Base-by-base conservation (phyloP, 2,113 vertebrate genomes). In the Misgurnus mizolepis region DNA sequence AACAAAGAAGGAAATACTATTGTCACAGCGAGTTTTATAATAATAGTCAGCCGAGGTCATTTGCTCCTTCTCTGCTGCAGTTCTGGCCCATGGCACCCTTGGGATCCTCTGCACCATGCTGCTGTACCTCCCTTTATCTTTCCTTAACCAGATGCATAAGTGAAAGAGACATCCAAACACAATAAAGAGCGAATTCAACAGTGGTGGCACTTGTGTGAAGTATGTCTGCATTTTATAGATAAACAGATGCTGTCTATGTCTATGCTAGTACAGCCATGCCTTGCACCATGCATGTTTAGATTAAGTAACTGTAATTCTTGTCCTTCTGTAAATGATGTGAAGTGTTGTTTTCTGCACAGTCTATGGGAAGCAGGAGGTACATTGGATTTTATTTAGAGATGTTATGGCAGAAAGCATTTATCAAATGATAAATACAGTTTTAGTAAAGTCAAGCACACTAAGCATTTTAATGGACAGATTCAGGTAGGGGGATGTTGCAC, bases 51-150 rank as follows among this genome's bases (percentile, higher is more conserved):
- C 62, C 22, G n/a, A 34, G 27, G 27, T 34, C 7, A 22, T 55
- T 47, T 69, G 50, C 61, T 70, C 68, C 17, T 12, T 50, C 55
- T 39, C 17, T 80, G 73, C 78, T 8, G 58, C 67, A 56, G 61
- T 15, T 49, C 68, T 27, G n/a, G 53, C 39, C 68, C 78, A 72
- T 39, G 56, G 64, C 45, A 67, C 67, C 78, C 71, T 69, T 43
- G 76, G 76, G 69, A 61, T 12, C 5, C 62, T 62, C 80, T 71
- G 80, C 67, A 65, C 66, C 61, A 76, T 70, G 74, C 65, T 56
- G 17, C 47, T 55, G 68, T 34, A 50, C 45, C 58, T 80, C 10
- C 11, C 40, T 80, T 80, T 50, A 58, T 43, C 40, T 45, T 41
- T 12, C 7, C 9, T 66, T 41, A 47, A 6, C 41, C 41, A 64